A percentile compares a stretch with the other conserved stretches of the same genome.
These are phyloP conservation scores for Eristalinus aeneus DNA, from an alignment of 2,888 invertebrate species.

Conservation along the genomic window DNA sequence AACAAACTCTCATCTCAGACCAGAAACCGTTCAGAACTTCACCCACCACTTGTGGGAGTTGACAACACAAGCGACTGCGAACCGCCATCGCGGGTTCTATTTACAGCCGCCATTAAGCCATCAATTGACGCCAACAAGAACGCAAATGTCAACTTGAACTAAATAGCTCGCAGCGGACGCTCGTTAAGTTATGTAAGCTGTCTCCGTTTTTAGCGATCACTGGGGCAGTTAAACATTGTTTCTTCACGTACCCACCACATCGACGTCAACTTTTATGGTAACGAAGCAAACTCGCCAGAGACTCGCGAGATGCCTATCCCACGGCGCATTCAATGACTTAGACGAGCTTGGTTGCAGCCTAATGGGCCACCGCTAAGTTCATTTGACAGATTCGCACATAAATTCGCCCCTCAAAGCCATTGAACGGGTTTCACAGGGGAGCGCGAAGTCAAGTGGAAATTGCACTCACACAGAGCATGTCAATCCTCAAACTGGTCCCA, in stretches of 20 bases:
- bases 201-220: not conserved
- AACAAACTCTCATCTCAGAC: too few species aligned
- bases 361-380: not conserved
- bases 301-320: not conserved
- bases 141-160: not conserved
- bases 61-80: not conserved
- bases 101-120: not conserved
- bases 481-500: not conserved
- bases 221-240: not conserved
- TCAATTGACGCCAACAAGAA: not conserved
- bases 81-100: not conserved
- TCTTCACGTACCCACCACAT: not conserved
- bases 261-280: not conserved
- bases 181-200: not conserved
- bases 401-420: not conserved
- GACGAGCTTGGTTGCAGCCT: not conserved
- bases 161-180: not conserved
- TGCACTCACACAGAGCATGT: not conserved
- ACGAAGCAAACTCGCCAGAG: not conserved
- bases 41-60: too few species aligned
- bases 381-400: slow-evolving; percentile 12
- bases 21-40: too few species aligned
- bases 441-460: not conserved
- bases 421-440: not conserved
- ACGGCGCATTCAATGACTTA: not conserved